Evolutionary conservation across 2,888 invertebrate species (phyloP).

Genomic region (Hedychridium roseum): DNA sequence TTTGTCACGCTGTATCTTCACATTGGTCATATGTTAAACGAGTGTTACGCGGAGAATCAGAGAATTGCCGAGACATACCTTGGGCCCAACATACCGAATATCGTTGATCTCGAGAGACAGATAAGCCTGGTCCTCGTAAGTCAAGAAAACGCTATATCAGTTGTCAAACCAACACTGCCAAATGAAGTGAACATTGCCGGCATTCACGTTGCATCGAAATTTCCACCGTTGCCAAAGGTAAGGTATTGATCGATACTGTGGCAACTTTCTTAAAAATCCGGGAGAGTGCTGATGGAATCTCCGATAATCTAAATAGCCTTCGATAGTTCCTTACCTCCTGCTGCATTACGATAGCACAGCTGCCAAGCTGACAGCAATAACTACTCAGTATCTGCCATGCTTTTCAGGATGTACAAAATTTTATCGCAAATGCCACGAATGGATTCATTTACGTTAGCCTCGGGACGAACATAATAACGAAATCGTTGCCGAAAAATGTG

Average conservation of each 20-base stretch:
- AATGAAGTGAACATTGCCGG: slow-evolving; percentile 22
- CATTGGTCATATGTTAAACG: slow-evolving; percentile 3
- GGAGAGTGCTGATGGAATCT: no score
- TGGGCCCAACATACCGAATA: slow-evolving; percentile 17
- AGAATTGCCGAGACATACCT: slow-evolving; percentile 22
- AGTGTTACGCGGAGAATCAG: slow-evolving; percentile 10
- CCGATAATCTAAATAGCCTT: no score
- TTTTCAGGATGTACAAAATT: slow-evolving; percentile 30
- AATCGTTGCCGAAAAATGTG: slow-evolving; percentile 14
- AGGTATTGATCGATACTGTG: no score
- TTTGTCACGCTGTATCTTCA: slow-evolving; percentile 6
- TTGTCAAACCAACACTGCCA: slow-evolving; percentile 14
- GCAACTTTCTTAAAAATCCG: no score
- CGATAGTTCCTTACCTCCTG: no score
- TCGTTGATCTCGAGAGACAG: slow-evolving; percentile 17
- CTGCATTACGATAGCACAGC: no score
- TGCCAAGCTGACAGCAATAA: no score
- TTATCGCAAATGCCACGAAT: slow-evolving; percentile 31
- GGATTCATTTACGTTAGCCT: slow-evolving; percentile 46
- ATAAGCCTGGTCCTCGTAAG: slow-evolving; percentile 21
- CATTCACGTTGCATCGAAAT: not conserved
- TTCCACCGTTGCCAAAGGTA: not conserved
- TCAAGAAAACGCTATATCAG: slow-evolving; percentile 15
- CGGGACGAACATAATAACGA: slow-evolving; percentile 32
- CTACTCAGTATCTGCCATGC: not conserved